Percentiles rank a stretch among this genome's conserved stretches.
These are phyloP conservation scores for Varanus salvator DNA, from an alignment of 2,113 vertebrate genomes.

Conservation along the genomic window DNA sequence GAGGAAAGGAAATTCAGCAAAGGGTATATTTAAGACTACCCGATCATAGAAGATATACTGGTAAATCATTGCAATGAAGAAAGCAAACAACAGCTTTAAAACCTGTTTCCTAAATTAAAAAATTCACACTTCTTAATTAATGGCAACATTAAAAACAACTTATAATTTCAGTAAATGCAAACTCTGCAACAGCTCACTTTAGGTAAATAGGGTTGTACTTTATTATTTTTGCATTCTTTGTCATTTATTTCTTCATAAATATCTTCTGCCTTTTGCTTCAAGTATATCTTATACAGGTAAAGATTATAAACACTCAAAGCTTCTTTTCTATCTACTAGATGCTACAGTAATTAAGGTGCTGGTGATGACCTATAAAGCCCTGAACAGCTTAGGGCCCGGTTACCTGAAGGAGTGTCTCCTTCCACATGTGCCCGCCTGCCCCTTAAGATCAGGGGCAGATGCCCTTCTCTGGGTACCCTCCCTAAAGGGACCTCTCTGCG, in stretches of 20 bases:
- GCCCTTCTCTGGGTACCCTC: no score
- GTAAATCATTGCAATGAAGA: neutral
- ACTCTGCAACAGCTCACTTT: neutral
- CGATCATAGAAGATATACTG: neutral
- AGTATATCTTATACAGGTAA: neutral
- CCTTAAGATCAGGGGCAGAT: no score
- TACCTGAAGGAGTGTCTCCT: no score
- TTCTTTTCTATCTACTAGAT: neutral
- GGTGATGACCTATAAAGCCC: no score
- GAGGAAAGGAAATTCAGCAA: slow-evolving; percentile 45
- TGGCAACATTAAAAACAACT: no score
- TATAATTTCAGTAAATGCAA: neutral
- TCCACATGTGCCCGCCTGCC: no score
- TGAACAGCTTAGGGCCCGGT: no score
- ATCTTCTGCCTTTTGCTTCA: neutral
- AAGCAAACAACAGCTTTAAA: neutral
- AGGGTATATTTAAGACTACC: neutral
- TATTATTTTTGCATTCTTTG: neutral
- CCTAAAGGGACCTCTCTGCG: no score
- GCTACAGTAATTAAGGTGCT: no score
- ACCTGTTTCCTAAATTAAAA: neutral
- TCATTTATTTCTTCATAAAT: neutral
- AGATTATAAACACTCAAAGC: neutral
- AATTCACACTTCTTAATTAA: neutral
- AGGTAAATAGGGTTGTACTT: neutral